Evolutionary conservation across 2,113 vertebrate species (phyloP), one percentile per base, ranked within the genome.

Genomic region (Tringa solitaria): DNA sequence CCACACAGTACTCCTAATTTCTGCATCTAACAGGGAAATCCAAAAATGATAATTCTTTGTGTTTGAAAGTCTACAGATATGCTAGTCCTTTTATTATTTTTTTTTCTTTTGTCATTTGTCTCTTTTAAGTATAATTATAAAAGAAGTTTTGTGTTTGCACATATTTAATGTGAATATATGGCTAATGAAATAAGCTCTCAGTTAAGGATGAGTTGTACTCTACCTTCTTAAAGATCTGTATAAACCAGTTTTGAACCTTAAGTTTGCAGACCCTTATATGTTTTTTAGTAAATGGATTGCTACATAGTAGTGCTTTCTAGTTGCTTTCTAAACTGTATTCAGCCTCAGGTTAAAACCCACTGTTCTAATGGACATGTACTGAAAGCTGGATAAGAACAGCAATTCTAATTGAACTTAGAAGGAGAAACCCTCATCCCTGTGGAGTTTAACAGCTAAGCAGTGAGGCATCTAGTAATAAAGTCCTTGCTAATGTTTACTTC

Each of bases 401-500:
- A 84, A 24, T 51, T 70, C 35, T 84, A 30, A 50, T 67, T 32
- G 67, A 67, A 63, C 19, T 79, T 50, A 30, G 4, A n/a, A 35
- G 68, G 18, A 48, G 4, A 84, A 74, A 41, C 64, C n/a, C 27
- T 81, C 41, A n/a, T 88, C 26, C 5, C 3, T 2, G 0, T 14
- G 8, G 8, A 64, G 14, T 84, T 89, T 84, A 51, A 43, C 33
- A 90, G 15, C 43, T 84, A 12, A 12, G 3, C 5, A 4, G 4
- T 75, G 73, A 92, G 64, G 39, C 39, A 75, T 51, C 51, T 13
- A 45, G 16, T 75, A 70, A 4, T 43, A 56, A 80, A 81, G 50
- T 24, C 33, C 18, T 89, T 73, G n/a, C 10, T 95, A 39, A 30
- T 64, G 46, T 89, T 95, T 87, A 79, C 53, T 89, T 95, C 12